Evolutionary conservation across 2,888 invertebrate genomes (phyloP).

Genomic region (Ochropacha duplaris): DNA sequence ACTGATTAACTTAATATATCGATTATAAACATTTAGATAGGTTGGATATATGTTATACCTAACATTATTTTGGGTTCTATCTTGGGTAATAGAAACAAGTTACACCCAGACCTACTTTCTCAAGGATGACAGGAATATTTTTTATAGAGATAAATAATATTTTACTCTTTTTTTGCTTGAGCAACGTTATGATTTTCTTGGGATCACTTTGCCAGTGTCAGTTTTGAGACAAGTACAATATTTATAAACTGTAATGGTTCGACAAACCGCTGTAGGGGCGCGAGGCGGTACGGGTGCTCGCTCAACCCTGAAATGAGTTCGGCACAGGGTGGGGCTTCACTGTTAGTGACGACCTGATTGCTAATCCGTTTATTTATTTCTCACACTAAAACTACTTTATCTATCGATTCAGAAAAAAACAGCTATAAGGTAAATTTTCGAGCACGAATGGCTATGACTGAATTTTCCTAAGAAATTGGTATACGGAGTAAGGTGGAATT

Average conservation of each 20-base stretch:
- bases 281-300: conserved; percentile 58
- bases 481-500: too few relatives aligned
- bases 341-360: conserved; percentile 32
- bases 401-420: too few relatives aligned
- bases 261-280: conserved; percentile 60
- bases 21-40: too few relatives aligned
- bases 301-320: conserved; percentile 81
- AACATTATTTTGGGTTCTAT: too few relatives aligned
- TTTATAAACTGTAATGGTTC: conserved; percentile 43
- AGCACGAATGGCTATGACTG: too few relatives aligned
- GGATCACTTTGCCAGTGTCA: not conserved
- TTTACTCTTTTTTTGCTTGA: not conserved
- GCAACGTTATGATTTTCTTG: not conserved
- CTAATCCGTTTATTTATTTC: not conserved
- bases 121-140: not conserved
- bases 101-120: not conserved
- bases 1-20: too few relatives aligned
- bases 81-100: not conserved
- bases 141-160: not conserved
- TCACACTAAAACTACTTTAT: not conserved
- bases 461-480: too few relatives aligned
- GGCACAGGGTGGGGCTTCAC: conserved; percentile 34
- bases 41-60: too few relatives aligned
- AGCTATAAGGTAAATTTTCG: too few relatives aligned
- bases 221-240: conserved; percentile 3